phyloP scores from a whole-genome alignment of 2,888 invertebrate species.

The Sicus ferrugineus region DNA sequence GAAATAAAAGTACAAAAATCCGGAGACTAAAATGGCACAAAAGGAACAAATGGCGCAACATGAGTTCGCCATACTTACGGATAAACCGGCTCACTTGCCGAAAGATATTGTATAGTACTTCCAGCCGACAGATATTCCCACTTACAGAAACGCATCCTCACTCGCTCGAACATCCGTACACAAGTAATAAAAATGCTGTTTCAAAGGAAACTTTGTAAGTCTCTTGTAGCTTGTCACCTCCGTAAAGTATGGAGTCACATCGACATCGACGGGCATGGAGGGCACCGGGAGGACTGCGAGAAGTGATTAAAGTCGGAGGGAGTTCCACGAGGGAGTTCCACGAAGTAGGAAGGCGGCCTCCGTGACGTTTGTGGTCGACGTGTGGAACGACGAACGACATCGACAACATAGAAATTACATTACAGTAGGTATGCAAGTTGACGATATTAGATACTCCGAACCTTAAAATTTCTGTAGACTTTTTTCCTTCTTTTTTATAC shows the following conservation, averaged over 20 bases:
- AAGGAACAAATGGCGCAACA: neutral
- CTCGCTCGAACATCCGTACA: neutral
- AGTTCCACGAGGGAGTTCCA: neutral
- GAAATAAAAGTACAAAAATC: neutral
- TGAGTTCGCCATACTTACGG: neutral
- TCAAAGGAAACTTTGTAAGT: neutral
- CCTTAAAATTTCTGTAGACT: too few relatives aligned
- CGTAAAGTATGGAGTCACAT: too few relatives aligned
- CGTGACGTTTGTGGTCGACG: conserved; percentile 1
- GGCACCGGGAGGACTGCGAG: conserved; percentile 47
- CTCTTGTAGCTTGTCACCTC: neutral
- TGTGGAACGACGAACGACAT: neutral
- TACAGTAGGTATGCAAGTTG: conserved; percentile 2
- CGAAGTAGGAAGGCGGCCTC: too few relatives aligned
- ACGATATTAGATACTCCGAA: neutral
- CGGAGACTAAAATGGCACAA: neutral
- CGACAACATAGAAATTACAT: conserved; percentile 24
- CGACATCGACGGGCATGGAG: neutral
- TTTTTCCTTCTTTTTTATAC: neutral
- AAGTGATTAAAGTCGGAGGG: conserved; percentile 55
- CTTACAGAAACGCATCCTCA: neutral
- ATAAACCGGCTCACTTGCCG: too few relatives aligned
- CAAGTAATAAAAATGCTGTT: neutral
- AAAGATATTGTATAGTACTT: too few relatives aligned
- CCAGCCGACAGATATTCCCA: neutral